phyloP scores from a whole-genome alignment of 2,888 invertebrate genomes.

The Hydroisotoma schaefferi region DNA sequence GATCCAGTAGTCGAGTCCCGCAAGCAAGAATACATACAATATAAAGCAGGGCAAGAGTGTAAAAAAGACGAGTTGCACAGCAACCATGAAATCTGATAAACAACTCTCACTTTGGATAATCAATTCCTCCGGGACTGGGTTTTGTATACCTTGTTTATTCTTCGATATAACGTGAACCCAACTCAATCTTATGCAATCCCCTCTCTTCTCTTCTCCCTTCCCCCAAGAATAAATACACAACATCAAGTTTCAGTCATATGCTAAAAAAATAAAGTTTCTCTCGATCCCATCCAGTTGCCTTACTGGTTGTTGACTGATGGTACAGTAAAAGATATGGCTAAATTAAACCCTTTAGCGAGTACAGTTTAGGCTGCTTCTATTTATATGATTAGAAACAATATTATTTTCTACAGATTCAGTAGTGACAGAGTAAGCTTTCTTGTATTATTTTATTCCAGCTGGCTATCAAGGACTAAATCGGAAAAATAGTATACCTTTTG shows the following conservation, averaged over 20 bases:
- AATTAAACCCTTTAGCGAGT: no score
- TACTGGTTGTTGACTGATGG: no score
- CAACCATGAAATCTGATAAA: conserved; percentile 47
- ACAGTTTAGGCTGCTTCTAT: no score
- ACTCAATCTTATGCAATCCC: conserved; percentile 11
- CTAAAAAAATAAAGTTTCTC: no score
- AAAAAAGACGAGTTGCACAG: conserved; percentile 6
- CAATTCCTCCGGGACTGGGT: conserved; percentile 39
- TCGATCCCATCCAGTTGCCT: no score
- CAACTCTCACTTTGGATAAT: conserved; percentile 47
- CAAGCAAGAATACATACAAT: conserved; percentile 12
- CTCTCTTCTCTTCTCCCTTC: conserved; percentile 6
- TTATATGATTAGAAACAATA: no score
- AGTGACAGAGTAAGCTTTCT: no score
- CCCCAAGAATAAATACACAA: conserved; percentile 4
- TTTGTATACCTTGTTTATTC: conserved; percentile 12
- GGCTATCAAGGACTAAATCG: no score
- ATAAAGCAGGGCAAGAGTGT: background rate
- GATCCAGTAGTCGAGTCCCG: background rate
- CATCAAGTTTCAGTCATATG: background rate
- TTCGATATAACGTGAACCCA: background rate
- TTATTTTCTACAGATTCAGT: no score
- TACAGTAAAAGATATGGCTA: no score
- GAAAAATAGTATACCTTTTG: no score
- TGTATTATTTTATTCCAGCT: no score